These are phyloP conservation scores for Spheniscus mendiculus DNA, from an alignment of 2,113 vertebrate species.

Conservation along the genomic window DNA sequence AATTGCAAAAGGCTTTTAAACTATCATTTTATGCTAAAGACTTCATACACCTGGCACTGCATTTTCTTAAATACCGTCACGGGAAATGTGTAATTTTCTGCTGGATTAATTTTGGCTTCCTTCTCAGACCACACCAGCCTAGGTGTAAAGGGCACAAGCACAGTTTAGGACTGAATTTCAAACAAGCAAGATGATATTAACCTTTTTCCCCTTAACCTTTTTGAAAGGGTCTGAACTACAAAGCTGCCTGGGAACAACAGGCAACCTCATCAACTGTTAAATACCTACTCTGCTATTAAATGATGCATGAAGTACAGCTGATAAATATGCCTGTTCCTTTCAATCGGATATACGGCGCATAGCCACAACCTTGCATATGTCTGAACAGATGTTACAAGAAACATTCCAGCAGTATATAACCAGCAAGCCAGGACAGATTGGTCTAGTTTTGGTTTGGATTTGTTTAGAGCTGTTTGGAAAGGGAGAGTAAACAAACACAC, in stretches of 20 bases:
- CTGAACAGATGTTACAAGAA: background rate
- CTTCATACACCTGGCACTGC: background rate
- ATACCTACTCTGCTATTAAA: background rate
- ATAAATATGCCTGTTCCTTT: background rate
- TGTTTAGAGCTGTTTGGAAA: background rate
- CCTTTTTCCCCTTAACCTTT: background rate
- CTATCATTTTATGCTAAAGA: background rate
- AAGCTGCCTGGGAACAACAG: background rate
- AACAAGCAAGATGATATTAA: background rate
- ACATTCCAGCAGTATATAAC: background rate
- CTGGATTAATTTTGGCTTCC: background rate
- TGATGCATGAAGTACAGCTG: background rate
- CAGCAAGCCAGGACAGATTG: background rate
- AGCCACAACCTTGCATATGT: background rate
- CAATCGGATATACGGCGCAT: rapidly evolving
- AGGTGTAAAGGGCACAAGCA: background rate
- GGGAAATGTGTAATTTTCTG: background rate
- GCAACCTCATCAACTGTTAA: background rate
- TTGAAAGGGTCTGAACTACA: background rate
- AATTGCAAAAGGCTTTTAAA: background rate
- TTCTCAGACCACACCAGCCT: background rate
- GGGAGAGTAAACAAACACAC: background rate
- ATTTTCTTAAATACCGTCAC: rapidly evolving
- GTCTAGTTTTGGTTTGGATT: background rate
- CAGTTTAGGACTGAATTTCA: background rate